Base-by-base conservation (phyloP, 2,113 vertebrate species). In the Aspiorhynchus laticeps region DNA sequence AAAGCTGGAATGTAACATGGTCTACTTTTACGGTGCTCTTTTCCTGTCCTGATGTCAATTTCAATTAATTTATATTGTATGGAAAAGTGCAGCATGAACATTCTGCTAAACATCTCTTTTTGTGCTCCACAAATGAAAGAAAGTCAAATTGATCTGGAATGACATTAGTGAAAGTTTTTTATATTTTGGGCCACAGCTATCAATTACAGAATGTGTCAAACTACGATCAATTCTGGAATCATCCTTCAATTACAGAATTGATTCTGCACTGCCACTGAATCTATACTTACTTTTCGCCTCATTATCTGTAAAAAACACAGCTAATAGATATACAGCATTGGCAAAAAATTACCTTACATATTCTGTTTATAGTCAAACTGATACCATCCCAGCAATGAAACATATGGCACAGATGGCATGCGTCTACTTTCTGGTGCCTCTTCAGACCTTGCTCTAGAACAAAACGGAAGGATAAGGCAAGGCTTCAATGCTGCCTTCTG, bases 221-320 rank as follows among this genome's bases (percentile, higher is more conserved):
- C 76, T 24, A 53, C 8, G 5, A 78, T 53, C 48, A 33, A 78
- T 78, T 51, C 28, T 78, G 9, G 48, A 78, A 78, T 78, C 31
- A 79, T 79, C 76, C 48, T 79, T 43, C 76, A 56, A 79, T 79
- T 79, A 79, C 12, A 33, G 26, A 79, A 79, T 24, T 33, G 46
- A 75, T 51, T 77, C 1, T 4, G 74, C 43, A 51, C 24, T 51
- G n/a, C n/a, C 67, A 53, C 28, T 21, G 15, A 53, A 78, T 78
- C 75, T 78, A 56, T 53, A 33, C 26, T 53, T 31, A 78, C 17
- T 1, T 78, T 78, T 53, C 4, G 15, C 46, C 26, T 33, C n/a
- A 19, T 51, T 53, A 31, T 79, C 10, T 56, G 28, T 15, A 59
- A 59, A 80, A 36, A 59, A 5, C 28, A 59, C 31, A n/a, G 31